phyloP scores from a whole-genome alignment of 2,797 vertebrate genomes.

The Spinibarbus caldwelli region DNA sequence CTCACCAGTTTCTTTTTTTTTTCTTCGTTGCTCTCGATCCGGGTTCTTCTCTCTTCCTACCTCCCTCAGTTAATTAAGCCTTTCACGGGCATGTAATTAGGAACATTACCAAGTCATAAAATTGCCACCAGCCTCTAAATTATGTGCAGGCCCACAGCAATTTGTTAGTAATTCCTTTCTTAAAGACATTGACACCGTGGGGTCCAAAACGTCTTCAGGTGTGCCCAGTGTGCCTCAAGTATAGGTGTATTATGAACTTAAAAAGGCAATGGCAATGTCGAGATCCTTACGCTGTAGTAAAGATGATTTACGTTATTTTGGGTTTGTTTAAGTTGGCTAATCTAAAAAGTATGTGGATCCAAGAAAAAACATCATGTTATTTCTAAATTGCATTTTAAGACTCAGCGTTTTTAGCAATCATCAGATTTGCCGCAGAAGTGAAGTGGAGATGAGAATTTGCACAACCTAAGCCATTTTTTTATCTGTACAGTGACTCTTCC shows the following conservation, averaged over 20 bases:
- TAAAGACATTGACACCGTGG: conserved; percentile 92
- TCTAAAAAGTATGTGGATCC: conserved; percentile 12
- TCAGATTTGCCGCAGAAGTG: conserved; percentile 5
- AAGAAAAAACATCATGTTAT: background rate
- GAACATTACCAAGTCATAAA: conserved; percentile 99
- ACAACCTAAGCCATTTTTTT: conserved; percentile 10
- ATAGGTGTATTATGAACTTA: conserved; percentile 15
- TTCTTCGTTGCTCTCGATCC: conserved; percentile 63
- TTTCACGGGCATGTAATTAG: conserved; percentile 99
- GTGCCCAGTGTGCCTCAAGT: conserved; percentile 76
- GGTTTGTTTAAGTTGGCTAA: conserved; percentile 12
- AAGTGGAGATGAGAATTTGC: conserved; percentile 18
- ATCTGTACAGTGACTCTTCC: conserved; percentile 35
- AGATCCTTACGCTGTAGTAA: background rate
- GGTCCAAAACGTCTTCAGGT: conserved; percentile 91
- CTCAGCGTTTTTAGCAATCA: conserved; percentile 12
- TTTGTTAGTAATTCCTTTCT: conserved; percentile 98
- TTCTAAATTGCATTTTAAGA: conserved; percentile 13
- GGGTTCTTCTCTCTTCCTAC: conserved; percentile 84
- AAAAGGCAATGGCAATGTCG: background rate
- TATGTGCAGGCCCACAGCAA: conserved; percentile 96
- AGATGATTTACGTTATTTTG: background rate
- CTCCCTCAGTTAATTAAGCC: conserved; percentile 99
- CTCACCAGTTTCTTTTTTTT: conserved; percentile 67
- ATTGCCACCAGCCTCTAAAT: conserved; percentile 99